Evolutionary conservation across 2,113 vertebrate species (phyloP).

Genomic region (Cynocephalus volans): DNA sequence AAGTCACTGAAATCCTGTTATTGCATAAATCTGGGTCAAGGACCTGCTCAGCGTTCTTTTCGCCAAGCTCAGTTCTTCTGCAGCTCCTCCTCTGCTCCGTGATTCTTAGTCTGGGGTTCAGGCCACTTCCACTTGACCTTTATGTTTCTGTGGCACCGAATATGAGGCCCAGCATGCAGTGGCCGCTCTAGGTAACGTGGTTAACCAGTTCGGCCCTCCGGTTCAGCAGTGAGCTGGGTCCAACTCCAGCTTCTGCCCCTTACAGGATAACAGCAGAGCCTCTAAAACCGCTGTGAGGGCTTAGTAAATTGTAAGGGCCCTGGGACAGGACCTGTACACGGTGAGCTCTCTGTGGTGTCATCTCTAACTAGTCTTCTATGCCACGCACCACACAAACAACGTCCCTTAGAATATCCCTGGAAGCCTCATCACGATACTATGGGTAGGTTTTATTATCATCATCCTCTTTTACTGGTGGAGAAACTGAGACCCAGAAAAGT

Average conservation of each 20-base stretch:
- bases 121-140: not conserved
- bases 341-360: not conserved
- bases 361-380: not conserved
- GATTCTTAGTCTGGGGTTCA: not conserved
- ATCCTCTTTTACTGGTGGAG: not conserved
- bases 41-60: not conserved
- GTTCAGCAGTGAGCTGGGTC: not conserved
- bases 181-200: not conserved
- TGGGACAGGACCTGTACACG: not conserved
- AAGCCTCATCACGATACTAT: not conserved
- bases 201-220: not conserved
- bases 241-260: not conserved
- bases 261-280: not conserved
- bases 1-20: not conserved
- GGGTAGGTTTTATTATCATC: no score
- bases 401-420: not conserved
- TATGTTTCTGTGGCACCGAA: not conserved
- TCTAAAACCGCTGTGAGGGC: not conserved
- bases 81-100: not conserved
- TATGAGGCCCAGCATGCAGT: not conserved
- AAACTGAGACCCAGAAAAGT: not conserved
- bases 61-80: not conserved
- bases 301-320: not conserved
- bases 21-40: not conserved
- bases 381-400: not conserved